These are phyloP conservation scores for Rhinophrynus dorsalis DNA, from an alignment of 2,797 vertebrate species.

Conservation along the genomic window DNA sequence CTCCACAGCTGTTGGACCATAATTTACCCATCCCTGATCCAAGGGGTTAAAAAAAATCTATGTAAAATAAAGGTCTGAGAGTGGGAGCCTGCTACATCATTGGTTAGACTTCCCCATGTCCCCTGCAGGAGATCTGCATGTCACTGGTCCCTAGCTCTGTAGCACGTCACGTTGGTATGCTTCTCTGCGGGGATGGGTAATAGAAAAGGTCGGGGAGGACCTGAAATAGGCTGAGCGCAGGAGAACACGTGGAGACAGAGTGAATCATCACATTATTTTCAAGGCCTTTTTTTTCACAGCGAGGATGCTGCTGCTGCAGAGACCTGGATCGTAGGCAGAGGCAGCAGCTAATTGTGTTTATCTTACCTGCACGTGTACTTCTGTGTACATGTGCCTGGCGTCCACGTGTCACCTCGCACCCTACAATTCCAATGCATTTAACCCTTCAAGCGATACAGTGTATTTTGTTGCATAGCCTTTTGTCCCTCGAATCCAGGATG, in stretches of 20 bases:
- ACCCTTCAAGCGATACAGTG: no score
- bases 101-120: no score
- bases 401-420: neutral
- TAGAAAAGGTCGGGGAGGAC: neutral
- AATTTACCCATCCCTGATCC: no score
- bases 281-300: neutral
- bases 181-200: neutral
- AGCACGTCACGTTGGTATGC: neutral
- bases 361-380: conserved; percentile 14
- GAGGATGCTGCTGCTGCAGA: neutral
- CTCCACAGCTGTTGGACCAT: no score
- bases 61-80: no score
- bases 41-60: no score
- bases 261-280: neutral
- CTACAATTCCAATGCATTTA: no score
- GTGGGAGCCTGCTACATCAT: no score
- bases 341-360: conserved; percentile 11
- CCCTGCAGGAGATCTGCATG: no score
- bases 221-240: neutral
- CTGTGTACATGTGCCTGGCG: neutral
- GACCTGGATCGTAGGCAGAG: neutral
- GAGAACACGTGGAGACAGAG: neutral
- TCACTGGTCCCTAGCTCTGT: no score
- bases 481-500: no score
- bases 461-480: no score